Conservation (phyloP, 2,888 invertebrate species). For the Acanthosepion pharaonis region DNA sequence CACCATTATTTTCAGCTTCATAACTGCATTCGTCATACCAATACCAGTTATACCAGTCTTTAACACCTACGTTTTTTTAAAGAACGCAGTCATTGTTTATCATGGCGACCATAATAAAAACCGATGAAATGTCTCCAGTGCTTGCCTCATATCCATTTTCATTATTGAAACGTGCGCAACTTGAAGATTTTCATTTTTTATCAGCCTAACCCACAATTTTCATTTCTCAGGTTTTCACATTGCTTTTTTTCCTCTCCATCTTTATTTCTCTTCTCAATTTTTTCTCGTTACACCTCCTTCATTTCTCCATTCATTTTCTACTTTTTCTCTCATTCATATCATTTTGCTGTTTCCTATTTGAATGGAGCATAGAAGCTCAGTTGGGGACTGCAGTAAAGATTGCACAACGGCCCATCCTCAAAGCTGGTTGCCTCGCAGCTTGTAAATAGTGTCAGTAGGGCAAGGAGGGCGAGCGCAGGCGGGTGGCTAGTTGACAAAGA, state of each 20-base stretch:
- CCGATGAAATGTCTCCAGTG: neutral
- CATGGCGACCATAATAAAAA: neutral
- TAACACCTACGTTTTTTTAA: neutral
- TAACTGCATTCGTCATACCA: neutral
- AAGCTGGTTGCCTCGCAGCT: neutral
- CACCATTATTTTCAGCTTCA: neutral
- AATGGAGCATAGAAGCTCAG: neutral
- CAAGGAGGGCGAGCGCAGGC: neutral
- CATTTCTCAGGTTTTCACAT: neutral
- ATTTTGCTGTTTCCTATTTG: neutral
- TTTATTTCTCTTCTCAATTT: neutral
- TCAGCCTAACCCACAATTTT: neutral
- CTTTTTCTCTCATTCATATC: neutral
- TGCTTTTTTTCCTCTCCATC: neutral
- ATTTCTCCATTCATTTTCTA: neutral
- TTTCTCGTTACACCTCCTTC: neutral
- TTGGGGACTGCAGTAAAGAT: neutral
- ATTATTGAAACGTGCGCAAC: neutral
- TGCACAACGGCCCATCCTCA: conserved; percentile 1
- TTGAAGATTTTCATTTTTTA: neutral
- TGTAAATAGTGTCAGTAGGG: neutral
- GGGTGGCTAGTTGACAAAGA: conserved; percentile 2
- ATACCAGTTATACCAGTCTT: neutral
- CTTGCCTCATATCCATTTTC: neutral
- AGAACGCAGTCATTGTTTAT: neutral